Evolutionary conservation across 2,888 invertebrate species (phyloP).

Genomic region (Scrobipalpa costella): DNA sequence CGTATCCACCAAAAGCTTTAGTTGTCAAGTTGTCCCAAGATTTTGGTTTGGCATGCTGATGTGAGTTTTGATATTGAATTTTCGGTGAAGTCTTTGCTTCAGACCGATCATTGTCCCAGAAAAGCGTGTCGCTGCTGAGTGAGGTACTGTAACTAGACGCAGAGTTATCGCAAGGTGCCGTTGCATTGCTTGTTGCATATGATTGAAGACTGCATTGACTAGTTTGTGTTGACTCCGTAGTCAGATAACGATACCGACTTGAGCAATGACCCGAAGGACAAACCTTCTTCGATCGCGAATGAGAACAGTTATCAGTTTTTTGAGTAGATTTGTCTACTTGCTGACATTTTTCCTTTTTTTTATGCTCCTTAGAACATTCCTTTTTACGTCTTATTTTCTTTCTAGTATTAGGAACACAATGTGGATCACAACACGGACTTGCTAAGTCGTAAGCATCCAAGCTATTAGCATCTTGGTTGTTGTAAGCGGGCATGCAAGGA

Average conservation of each 20-base stretch:
- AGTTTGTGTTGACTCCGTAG: constrained; percentile 85
- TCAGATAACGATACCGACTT: constrained; percentile 82
- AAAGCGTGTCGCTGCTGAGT: constrained; percentile 91
- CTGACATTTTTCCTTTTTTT: constrained; percentile 81
- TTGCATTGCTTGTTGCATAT: constrained; percentile 89
- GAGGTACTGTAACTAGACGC: constrained; percentile 92
- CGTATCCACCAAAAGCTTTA: constrained; percentile 92
- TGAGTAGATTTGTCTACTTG: constrained; percentile 75
- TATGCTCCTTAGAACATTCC: constrained; percentile 83
- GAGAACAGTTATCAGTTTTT: constrained; percentile 71
- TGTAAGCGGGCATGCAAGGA: constrained; percentile 85
- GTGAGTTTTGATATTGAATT: constrained; percentile 73
- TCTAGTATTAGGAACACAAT: constrained; percentile 87
- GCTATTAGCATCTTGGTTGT: constrained; percentile 87
- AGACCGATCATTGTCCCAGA: constrained; percentile 85
- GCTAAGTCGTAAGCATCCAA: constrained; percentile 93
- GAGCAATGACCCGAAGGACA: constrained; percentile 68
- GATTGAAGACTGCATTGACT: constrained; percentile 92
- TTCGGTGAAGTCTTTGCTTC: constrained; percentile 71
- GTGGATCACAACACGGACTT: constrained; percentile 92
- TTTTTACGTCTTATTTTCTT: constrained; percentile 78
- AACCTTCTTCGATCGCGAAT: constrained; percentile 69
- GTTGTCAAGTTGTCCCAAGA: constrained; percentile 95
- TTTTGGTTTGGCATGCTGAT: constrained; percentile 86
- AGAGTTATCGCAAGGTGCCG: constrained; percentile 84